Evolutionary conservation across 92 coral and sea anemone species (phyloP).

Genomic region (Isaurus tuberculatus): DNA sequence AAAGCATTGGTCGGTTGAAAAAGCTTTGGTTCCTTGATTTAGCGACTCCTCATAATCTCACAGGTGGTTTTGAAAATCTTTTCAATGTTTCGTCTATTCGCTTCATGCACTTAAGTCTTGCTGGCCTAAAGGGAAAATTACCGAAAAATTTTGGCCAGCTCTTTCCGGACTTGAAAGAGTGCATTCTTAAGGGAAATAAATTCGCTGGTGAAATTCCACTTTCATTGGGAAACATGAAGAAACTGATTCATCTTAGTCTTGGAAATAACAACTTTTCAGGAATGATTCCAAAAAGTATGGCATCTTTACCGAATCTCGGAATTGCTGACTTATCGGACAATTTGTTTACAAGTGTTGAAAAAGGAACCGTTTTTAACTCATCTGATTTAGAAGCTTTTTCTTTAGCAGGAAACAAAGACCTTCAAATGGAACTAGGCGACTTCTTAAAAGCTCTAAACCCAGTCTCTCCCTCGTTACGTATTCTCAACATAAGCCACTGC

Average conservation of each 20-base stretch:
- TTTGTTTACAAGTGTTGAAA: slow-evolving; percentile 50
- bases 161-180: slow-evolving; percentile 36
- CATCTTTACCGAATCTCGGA: slow-evolving; percentile 46
- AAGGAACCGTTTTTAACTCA: slow-evolving; percentile 46
- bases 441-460: slow-evolving; percentile 2
- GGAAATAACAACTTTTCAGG: slow-evolving; percentile 65
- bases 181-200: slow-evolving; percentile 60
- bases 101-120: slow-evolving; percentile 55
- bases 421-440: slow-evolving; percentile 47
- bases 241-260: slow-evolving; percentile 48
- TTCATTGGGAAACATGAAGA: slow-evolving; percentile 46
- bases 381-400: slow-evolving; percentile 47
- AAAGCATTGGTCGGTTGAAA: slow-evolving; percentile 48
- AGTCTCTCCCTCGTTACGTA: slow-evolving; percentile 27
- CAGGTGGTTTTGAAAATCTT: slow-evolving; percentile 48
- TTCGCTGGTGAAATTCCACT: slow-evolving; percentile 49
- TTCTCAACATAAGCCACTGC: slow-evolving; percentile 66
- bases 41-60: slow-evolving; percentile 52
- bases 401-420: slow-evolving; percentile 62
- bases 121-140: slow-evolving; percentile 59
- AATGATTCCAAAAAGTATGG: slow-evolving; percentile 61
- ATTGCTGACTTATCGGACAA: slow-evolving; percentile 67
- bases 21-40: slow-evolving; percentile 57
- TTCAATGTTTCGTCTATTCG: slow-evolving; percentile 45
- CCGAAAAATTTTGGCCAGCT: slow-evolving; percentile 60